Conservation (phyloP, 2,888 invertebrate species). For the Epistrophe grossulariae region DNA sequence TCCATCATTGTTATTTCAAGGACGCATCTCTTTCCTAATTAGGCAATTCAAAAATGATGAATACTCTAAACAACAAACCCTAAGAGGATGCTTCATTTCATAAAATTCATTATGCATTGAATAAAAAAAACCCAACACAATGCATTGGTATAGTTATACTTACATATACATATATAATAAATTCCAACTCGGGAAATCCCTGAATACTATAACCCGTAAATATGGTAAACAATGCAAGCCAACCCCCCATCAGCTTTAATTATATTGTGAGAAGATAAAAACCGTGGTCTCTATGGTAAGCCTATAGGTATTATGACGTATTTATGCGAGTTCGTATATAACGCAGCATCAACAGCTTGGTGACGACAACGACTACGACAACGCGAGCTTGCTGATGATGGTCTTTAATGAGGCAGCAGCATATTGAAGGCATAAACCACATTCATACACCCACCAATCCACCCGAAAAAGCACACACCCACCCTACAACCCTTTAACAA, state of each 20-base stretch:
- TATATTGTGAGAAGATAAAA: constrained; percentile 52
- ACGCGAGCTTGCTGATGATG: constrained; percentile 44
- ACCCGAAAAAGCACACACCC: neutral
- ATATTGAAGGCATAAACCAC: constrained; percentile 57
- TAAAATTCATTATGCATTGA: constrained; percentile 8
- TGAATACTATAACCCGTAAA: constrained; percentile 31
- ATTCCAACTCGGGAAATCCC: constrained; percentile 17
- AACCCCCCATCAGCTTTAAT: constrained; percentile 30
- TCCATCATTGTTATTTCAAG: constrained; percentile 8
- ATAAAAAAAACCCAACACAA: constrained; percentile 2
- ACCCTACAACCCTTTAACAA: neutral
- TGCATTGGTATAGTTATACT: neutral
- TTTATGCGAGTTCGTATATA: neutral
- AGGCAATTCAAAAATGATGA: neutral
- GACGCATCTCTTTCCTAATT: constrained; percentile 21
- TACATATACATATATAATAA: neutral
- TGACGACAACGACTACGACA: neutral
- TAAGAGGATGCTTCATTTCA: constrained; percentile 24
- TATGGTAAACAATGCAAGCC: constrained; percentile 47
- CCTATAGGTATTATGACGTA: neutral
- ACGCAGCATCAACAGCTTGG: constrained; percentile 18
- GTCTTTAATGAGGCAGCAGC: constrained; percentile 68
- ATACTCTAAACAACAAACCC: neutral
- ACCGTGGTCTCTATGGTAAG: constrained; percentile 25
- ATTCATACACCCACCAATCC: neutral